Evolutionary conservation across 2,113 vertebrate genomes (phyloP).

Genomic region (Bostrychus sinensis): DNA sequence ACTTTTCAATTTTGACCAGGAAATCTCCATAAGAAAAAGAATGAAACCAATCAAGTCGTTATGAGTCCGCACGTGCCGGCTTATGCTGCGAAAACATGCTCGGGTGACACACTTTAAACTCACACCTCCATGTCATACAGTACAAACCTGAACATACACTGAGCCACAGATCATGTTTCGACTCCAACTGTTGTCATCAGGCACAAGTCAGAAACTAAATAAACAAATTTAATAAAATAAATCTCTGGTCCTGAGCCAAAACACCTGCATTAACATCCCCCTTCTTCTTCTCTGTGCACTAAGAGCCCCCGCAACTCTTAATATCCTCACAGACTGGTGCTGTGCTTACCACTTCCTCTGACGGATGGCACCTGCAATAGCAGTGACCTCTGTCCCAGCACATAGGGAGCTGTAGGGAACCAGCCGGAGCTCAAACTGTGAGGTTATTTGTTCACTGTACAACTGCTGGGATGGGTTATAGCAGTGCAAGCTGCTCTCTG

Average conservation of each 20-base stretch:
- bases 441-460: neutral
- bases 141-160: constrained; percentile 30
- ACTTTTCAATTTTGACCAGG: constrained; percentile 68
- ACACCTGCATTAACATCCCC: constrained; percentile 64
- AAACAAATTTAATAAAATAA: constrained; percentile 17
- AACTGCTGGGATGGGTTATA: constrained; percentile 20
- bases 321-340: constrained; percentile 36
- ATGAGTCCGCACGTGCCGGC: constrained; percentile 59
- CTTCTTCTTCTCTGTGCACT: constrained; percentile 9
- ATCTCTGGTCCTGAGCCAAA: constrained; percentile 29
- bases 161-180: constrained; percentile 23
- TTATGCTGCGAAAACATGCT: constrained; percentile 66
- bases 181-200: constrained; percentile 22
- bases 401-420: neutral
- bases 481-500: constrained; percentile 9
- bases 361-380: constrained; percentile 58
- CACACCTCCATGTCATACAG: constrained; percentile 19
- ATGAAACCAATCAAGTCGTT: constrained; percentile 59
- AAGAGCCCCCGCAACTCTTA: constrained; percentile 24
- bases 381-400: constrained; percentile 24
- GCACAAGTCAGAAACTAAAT: constrained; percentile 20
- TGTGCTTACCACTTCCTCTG: constrained; percentile 42
- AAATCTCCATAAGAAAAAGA: constrained; percentile 56
- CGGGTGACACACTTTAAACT: constrained; percentile 42
- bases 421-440: constrained; percentile 1